A percentile compares a stretch with the other conserved stretches of the same genome.
Evolutionary conservation across 2,888 invertebrate species (phyloP).

Genomic region (Trichogramma dendrolimi): DNA sequence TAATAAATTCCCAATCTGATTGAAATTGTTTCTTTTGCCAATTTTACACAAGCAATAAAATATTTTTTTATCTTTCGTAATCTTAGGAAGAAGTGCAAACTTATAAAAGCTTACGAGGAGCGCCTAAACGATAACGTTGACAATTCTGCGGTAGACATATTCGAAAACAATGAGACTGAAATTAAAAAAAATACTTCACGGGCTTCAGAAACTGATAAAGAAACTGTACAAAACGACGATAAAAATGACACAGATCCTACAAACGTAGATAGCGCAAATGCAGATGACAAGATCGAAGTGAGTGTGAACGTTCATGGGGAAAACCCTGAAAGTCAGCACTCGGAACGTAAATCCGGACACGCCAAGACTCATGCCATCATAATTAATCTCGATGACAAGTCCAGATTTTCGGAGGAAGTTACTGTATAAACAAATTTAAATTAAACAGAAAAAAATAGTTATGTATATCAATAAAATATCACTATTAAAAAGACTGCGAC

Average conservation of each 20-base stretch:
- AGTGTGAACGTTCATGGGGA: conserved; percentile 31
- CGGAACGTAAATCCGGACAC: conserved; percentile 58
- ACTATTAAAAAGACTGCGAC: background rate
- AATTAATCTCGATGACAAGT: conserved; percentile 75
- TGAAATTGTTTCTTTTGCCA: too few relatives aligned
- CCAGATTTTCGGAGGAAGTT: conserved; percentile 76
- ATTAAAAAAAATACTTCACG: too few relatives aligned
- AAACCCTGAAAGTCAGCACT: conserved; percentile 26
- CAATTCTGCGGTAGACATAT: too few relatives aligned
- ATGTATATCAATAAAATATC: background rate
- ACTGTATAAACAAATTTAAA: conserved; percentile 57
- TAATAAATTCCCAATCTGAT: too few relatives aligned
- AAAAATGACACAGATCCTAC: conserved; percentile 37
- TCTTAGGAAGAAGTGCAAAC: too few relatives aligned
- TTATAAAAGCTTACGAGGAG: too few relatives aligned
- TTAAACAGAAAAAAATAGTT: background rate
- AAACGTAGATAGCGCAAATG: conserved; percentile 13
- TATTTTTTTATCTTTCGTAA: too few relatives aligned
- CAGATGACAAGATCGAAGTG: conserved; percentile 27
- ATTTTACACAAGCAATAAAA: too few relatives aligned
- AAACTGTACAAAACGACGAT: conserved; percentile 50
- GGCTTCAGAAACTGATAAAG: conserved; percentile 47
- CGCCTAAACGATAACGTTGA: too few relatives aligned
- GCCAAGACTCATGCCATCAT: conserved; percentile 73
- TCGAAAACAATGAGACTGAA: too few relatives aligned